Conservation (phyloP, 2,797 vertebrate genomes). For the Premnoplex brunnescens region DNA sequence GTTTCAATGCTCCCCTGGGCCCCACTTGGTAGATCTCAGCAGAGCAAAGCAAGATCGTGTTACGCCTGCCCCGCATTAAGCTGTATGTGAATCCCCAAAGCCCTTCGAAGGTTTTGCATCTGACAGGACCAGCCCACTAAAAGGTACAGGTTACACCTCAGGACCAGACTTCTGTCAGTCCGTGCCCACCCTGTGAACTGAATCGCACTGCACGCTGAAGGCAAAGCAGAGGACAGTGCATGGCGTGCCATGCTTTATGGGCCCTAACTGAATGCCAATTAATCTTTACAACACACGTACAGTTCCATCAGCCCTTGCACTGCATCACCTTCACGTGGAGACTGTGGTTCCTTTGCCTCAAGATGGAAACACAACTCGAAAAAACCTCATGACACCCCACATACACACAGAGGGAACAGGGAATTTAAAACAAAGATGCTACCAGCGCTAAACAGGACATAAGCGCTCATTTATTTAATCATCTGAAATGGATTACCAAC, state of each 20-base stretch:
- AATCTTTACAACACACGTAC: constrained; percentile 35
- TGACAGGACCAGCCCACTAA: not conserved
- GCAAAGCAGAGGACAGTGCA: constrained; percentile 13
- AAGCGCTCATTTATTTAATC: constrained; percentile 7
- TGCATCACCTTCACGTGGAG: not conserved
- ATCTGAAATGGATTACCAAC: not conserved
- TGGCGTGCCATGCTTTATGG: constrained; percentile 29
- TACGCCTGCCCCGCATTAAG: not conserved
- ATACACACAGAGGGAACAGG: not conserved
- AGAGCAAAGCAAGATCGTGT: not conserved
- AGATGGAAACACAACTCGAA: not conserved
- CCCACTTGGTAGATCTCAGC: not conserved
- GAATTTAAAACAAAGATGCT: not conserved
- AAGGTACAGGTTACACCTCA: not conserved
- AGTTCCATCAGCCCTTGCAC: not conserved
- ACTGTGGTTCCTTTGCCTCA: not conserved
- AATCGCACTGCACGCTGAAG: not conserved
- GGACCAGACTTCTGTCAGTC: not conserved
- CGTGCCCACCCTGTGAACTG: not conserved
- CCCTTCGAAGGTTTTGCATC: not conserved
- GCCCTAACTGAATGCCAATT: constrained; percentile 32
- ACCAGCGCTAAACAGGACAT: not conserved
- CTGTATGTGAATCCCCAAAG: not conserved
- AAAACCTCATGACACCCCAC: not conserved
- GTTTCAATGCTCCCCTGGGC: not conserved